Conservation (phyloP, 2,113 vertebrate species). For the Oceanodroma tethys region DNA sequence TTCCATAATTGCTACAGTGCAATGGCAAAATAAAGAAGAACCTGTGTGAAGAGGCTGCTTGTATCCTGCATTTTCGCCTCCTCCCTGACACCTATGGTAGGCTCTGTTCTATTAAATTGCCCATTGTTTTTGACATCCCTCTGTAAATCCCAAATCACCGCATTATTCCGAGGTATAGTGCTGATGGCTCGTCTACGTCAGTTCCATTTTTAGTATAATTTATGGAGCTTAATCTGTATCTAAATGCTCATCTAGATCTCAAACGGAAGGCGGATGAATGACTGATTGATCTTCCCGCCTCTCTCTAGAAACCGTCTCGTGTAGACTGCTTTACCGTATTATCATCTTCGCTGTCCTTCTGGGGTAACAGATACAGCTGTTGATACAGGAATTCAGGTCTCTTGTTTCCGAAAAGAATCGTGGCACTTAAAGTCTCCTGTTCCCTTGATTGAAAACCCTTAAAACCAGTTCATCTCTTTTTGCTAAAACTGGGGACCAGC, state of each 20-base stretch:
- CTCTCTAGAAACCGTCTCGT: background rate
- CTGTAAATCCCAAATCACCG: background rate
- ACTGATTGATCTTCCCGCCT: background rate
- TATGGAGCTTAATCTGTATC: constrained; percentile 26
- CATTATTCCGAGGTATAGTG: background rate
- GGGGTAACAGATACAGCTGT: background rate
- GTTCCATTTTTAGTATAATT: constrained; percentile 55
- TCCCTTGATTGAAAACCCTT: background rate
- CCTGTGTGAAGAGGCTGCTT: background rate
- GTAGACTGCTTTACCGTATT: background rate
- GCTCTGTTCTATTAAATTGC: background rate
- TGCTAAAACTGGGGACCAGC: accelerated
- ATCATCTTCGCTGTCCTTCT: background rate
- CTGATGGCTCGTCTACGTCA: constrained; percentile 2
- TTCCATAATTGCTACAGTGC: background rate
- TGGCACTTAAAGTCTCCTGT: background rate
- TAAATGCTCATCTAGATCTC: constrained; percentile 22
- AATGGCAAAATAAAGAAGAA: background rate
- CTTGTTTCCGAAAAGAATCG: background rate
- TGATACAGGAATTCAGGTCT: background rate
- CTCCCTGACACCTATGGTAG: background rate
- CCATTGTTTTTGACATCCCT: background rate
- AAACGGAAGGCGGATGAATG: background rate
- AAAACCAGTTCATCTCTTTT: background rate
- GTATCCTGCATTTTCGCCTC: background rate